Evolutionary conservation across 2,113 vertebrate genomes (phyloP).

Genomic region (Phodopus roborovskii): DNA sequence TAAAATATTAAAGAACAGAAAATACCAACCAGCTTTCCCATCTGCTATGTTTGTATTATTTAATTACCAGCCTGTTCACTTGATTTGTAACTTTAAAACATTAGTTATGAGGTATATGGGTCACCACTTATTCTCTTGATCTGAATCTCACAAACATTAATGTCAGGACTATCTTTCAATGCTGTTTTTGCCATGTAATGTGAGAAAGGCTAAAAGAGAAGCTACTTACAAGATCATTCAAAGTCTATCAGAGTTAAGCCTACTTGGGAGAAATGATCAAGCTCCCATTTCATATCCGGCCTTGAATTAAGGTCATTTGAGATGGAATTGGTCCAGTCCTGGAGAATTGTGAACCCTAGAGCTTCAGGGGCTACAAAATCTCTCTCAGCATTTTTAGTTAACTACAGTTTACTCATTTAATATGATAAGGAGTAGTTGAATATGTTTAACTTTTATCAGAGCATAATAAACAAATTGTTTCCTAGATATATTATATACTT

Average conservation of each 20-base stretch:
- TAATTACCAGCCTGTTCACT: not conserved
- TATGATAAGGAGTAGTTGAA: not conserved
- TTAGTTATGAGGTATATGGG: not conserved
- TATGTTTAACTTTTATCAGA: not conserved
- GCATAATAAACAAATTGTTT: not conserved
- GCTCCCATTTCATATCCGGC: not conserved
- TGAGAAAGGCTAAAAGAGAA: not conserved
- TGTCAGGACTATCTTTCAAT: not conserved
- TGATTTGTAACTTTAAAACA: not conserved
- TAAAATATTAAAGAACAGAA: not conserved
- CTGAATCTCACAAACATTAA: not conserved
- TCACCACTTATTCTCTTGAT: not conserved
- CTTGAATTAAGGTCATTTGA: not conserved
- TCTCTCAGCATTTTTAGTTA: not conserved
- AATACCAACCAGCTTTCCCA: not conserved
- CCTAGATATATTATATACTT: not conserved
- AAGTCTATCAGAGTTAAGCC: not conserved
- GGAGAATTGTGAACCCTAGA: fast-evolving
- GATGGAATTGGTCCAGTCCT: not conserved
- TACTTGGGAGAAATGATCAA: not conserved
- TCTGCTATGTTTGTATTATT: not conserved
- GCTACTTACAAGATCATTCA: not conserved
- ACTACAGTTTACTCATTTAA: not conserved
- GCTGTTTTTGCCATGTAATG: not conserved
- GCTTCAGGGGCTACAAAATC: not conserved